These are phyloP conservation scores for Chiridota heheva DNA, from an alignment of 35 echinoderm and acorn worm genomes.

Conservation along the genomic window DNA sequence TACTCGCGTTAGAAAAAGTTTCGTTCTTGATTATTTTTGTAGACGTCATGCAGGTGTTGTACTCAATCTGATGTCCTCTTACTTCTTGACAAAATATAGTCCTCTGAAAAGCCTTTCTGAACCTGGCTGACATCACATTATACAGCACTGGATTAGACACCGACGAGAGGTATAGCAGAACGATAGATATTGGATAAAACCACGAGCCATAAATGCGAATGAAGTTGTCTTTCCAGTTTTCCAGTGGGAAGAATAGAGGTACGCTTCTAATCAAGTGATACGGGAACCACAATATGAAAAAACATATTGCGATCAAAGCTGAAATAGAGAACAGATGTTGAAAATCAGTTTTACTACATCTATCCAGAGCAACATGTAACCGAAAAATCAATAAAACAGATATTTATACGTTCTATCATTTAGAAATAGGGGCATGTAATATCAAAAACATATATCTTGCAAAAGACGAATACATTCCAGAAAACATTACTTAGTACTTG, in stretches of 20 bases:
- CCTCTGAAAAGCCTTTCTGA: slow-evolving; percentile 71
- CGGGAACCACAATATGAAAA: slow-evolving; percentile 83
- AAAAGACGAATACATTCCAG: no score
- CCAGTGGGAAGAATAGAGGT: slow-evolving; percentile 3
- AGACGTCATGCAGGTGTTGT: slow-evolving; percentile 10
- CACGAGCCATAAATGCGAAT: slow-evolving; percentile 23
- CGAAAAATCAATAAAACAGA: no score
- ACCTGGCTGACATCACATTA: slow-evolving; percentile 91
- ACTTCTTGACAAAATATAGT: slow-evolving; percentile 81
- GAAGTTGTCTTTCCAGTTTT: neutral
- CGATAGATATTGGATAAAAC: slow-evolving; percentile 71
- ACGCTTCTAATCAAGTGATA: slow-evolving; percentile 71
- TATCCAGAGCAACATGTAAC: no score
- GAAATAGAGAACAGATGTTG: no score
- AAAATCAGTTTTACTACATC: no score
- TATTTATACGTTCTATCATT: no score
- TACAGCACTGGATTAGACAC: slow-evolving; percentile 82
- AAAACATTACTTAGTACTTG: no score
- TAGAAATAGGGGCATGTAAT: no score
- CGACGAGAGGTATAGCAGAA: slow-evolving; percentile 67
- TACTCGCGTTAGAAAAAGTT: no score
- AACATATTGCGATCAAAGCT: slow-evolving; percentile 78
- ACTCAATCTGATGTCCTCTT: slow-evolving; percentile 41
- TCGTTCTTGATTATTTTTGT: no score
- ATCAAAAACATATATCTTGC: no score